Base-by-base conservation (phyloP, 2,888 invertebrate species). In the Tanytarsus gracilentus region DNA sequence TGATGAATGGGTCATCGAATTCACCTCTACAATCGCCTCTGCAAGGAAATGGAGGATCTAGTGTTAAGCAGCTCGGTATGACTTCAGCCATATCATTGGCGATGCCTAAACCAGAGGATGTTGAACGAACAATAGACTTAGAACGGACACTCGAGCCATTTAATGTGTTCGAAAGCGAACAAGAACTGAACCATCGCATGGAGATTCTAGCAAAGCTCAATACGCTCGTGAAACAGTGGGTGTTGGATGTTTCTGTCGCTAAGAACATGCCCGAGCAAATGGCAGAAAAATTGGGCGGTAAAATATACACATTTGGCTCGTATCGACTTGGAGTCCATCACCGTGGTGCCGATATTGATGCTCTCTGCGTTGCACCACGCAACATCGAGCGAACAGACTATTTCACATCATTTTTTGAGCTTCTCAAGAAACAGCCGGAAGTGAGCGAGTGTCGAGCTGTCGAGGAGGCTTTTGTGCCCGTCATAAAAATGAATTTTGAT, bases 221-320 rank as follows among this genome's bases (percentile, higher is more conserved):
- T 74, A 79, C 84, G 4, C 77, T 99, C 50, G 96, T 97, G 9
- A 87, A 93, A 66, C 84, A 88, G 69, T 99, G 98, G 98, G 95
- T 99, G 64, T 80, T 84, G 65, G 89, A 93, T 66, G 85, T 94
- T 50, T 93, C 95, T 48, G 75, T 89, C 61, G 79, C 85, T 65
- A 86, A 90, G 74, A 95, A 95, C 73, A 91, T 98, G 85, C 96
- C 98, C 5, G 84, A 86, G 61, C 87, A 83, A 66, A 85, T 92
- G 1, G 91, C 93, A 1, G 92, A 93, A 61, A 84, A 85, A 65
- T 88, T 97, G 62, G 97, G 98, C 21, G 99, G 99, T 3, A 97
- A 97, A 76, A 94, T 99, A 63, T 99, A 94, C 71, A 99, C 98
- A n/a, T 99, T 99, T 75, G 99, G 99, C 49, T 98, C 98, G 61